These are phyloP conservation scores for Pseudobourletiella spinata DNA, from an alignment of 1,140 invertebrate species.

Conservation along the genomic window DNA sequence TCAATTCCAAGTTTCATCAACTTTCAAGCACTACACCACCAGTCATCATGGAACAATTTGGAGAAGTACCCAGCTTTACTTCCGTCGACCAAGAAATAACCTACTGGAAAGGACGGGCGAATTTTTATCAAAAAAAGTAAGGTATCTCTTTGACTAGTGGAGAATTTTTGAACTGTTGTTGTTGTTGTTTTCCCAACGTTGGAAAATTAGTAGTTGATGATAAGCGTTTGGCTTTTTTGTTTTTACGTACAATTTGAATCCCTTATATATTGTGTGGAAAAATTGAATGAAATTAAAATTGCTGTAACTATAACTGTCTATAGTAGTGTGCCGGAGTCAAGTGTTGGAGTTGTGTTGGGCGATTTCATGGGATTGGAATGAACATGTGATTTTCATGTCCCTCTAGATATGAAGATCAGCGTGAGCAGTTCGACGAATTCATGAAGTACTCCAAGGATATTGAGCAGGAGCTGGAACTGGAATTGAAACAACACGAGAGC, in stretches of 20 bases:
- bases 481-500: conserved; percentile 79
- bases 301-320: too few species aligned
- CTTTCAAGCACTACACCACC: neutral
- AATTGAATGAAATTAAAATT: too few species aligned
- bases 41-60: neutral
- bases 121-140: neutral
- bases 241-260: too few species aligned
- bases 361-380: too few species aligned
- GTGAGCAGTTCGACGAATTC: conserved; percentile 68
- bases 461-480: conserved; percentile 86
- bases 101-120: neutral
- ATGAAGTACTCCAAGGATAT: conserved; percentile 82
- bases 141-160: neutral
- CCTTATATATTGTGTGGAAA: too few species aligned
- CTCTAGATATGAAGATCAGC: conserved; percentile 50
- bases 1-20: neutral
- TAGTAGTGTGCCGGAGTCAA: too few species aligned
- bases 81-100: neutral
- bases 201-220: too few species aligned
- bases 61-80: neutral
- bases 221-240: too few species aligned
- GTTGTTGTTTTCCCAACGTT: neutral
- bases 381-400: too few species aligned
- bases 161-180: neutral
- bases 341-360: too few species aligned